phyloP scores from a whole-genome alignment of 2,888 invertebrate species.

The Tetanocera ferruginea region DNA sequence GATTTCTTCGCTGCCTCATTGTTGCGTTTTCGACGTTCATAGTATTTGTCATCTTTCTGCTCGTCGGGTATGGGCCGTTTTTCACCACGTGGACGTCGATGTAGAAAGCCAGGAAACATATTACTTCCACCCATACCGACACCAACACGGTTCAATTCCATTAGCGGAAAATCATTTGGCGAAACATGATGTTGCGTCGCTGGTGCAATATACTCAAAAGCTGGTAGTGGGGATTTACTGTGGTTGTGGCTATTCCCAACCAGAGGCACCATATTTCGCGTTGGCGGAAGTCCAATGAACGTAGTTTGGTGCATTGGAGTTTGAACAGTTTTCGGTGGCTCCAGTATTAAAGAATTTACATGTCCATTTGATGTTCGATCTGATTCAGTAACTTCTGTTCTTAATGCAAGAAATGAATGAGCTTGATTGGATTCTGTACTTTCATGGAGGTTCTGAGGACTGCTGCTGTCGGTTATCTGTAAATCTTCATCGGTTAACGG shows the following conservation, averaged over 20 bases:
- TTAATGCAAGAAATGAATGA: slow-evolving; percentile 21
- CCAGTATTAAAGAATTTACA: not conserved
- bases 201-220: slow-evolving; percentile 62
- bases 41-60: slow-evolving; percentile 91
- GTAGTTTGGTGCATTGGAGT: slow-evolving; percentile 35
- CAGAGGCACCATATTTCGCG: slow-evolving; percentile 47
- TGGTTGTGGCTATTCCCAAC: slow-evolving; percentile 30
- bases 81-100: slow-evolving; percentile 79
- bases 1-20: slow-evolving; percentile 95
- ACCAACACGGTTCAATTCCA: slow-evolving; percentile 62
- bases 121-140: slow-evolving; percentile 47
- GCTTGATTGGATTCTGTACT: not conserved
- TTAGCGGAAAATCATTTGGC: slow-evolving; percentile 60
- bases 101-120: slow-evolving; percentile 62
- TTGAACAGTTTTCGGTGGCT: slow-evolving; percentile 41
- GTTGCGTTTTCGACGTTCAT: slow-evolving; percentile 86
- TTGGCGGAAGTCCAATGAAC: slow-evolving; percentile 36
- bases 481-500: slow-evolving; percentile 49
- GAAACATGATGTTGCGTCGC: slow-evolving; percentile 51
- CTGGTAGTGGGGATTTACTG: slow-evolving; percentile 53
- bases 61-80: slow-evolving; percentile 90
- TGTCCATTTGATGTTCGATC: slow-evolving; percentile 16
- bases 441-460: not conserved
- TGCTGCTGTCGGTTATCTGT: slow-evolving; percentile 2
- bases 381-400: slow-evolving; percentile 32